Evolutionary conservation across 2,113 vertebrate genomes (phyloP).

Genomic region (Hoplias malabaricus): DNA sequence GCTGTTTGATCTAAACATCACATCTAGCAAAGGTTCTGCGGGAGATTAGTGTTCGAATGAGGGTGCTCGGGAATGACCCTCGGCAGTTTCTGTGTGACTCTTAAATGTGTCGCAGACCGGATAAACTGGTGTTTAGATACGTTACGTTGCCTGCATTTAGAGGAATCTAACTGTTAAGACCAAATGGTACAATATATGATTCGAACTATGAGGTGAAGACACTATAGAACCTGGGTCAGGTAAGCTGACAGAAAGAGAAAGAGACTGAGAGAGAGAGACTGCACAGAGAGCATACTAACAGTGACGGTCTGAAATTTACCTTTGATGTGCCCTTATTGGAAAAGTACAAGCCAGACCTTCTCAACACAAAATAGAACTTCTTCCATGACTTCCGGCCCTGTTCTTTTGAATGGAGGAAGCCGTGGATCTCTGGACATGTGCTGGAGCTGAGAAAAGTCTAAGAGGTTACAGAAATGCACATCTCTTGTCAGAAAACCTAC

Average conservation of each 20-base stretch:
- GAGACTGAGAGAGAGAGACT: background rate
- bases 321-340: constrained; percentile 96
- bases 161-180: constrained; percentile 12
- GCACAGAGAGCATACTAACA: background rate
- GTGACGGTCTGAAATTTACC: constrained; percentile 66
- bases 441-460: constrained; percentile 94
- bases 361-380: constrained; percentile 90
- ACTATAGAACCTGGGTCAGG: background rate
- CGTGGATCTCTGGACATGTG: constrained; percentile 93
- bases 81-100: background rate
- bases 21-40: constrained; percentile 34
- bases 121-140: constrained; percentile 3
- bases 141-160: constrained; percentile 2
- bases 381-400: constrained; percentile 94
- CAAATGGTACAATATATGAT: constrained; percentile 29
- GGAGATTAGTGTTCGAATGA: constrained; percentile 19
- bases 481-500: background rate
- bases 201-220: constrained; percentile 11
- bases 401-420: constrained; percentile 90
- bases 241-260: background rate
- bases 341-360: constrained; percentile 96
- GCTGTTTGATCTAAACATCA: constrained; percentile 43
- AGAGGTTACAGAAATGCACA: constrained; percentile 18
- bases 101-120: constrained; percentile 2
- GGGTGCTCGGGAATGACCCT: constrained; percentile 16